Percentiles rank a stretch among this genome's conserved stretches.
phyloP scores from a whole-genome alignment of 2,797 vertebrate species.

The Mionectes olivaceus region DNA sequence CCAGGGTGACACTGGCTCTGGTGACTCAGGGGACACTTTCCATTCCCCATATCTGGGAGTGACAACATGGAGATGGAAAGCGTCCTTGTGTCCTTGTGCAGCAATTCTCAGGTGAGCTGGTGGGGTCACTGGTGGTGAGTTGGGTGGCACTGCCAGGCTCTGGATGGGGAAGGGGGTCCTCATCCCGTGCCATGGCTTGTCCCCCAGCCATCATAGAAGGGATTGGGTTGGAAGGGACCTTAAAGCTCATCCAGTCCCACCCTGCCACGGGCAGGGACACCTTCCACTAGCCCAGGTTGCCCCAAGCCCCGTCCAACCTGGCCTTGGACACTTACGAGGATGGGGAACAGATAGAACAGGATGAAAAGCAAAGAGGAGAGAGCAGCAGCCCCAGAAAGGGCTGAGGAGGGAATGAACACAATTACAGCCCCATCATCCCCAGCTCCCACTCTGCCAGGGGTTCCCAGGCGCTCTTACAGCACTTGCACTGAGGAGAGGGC shows the following conservation, averaged over 20 bases:
- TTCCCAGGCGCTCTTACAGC: background rate
- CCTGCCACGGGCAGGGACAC: background rate
- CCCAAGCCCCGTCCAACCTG: background rate
- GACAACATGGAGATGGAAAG: background rate
- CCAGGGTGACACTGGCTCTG: background rate
- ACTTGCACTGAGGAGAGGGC: background rate
- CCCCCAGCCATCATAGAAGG: background rate
- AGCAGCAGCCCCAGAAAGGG: background rate
- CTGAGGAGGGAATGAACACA: background rate
- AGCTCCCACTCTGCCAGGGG: background rate
- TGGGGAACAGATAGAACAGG: background rate
- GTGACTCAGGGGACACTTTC: background rate
- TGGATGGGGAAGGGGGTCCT: background rate
- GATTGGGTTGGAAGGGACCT: background rate
- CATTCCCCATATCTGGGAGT: background rate
- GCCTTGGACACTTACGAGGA: background rate
- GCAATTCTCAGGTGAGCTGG: background rate
- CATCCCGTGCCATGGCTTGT: background rate
- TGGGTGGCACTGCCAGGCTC: background rate
- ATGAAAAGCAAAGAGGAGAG: background rate
- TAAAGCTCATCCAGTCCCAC: background rate
- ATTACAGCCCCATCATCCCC: background rate
- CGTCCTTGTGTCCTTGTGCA: background rate
- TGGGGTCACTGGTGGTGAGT: background rate
- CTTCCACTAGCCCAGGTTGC: background rate